phyloP scores from a whole-genome alignment of 2,888 invertebrate genomes.

The Scotopteryx bipunctaria region DNA sequence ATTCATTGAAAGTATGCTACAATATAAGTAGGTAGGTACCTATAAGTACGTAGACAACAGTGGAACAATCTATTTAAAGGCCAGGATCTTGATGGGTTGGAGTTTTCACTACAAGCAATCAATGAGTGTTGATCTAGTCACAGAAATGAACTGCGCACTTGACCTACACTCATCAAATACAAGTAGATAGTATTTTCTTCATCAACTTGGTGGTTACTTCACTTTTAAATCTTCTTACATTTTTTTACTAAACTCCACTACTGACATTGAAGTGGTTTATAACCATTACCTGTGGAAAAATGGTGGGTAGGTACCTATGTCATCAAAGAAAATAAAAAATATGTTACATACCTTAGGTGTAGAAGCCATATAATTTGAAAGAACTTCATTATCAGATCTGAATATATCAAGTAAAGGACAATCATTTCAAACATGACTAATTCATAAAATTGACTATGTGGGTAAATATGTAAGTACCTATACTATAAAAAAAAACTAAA shows the following conservation, averaged over 20 bases:
- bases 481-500: not conserved
- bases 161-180: conserved; percentile 87
- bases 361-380: conserved; percentile 71
- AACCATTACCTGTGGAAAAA: too few species aligned
- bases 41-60: too few species aligned
- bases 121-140: conserved; percentile 97
- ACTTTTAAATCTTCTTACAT: too few species aligned
- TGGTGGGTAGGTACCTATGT: conserved; percentile 1
- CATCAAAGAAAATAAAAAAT: not conserved
- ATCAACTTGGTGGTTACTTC: conserved; percentile 15
- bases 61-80: not conserved
- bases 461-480: not conserved
- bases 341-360: conserved; percentile 65
- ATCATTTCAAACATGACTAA: not conserved
- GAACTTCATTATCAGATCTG: conserved; percentile 73
- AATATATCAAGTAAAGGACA: conserved; percentile 32
- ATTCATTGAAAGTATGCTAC: too few species aligned
- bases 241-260: too few species aligned
- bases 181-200: conserved; percentile 42
- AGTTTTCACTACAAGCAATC: conserved; percentile 73
- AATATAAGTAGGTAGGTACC: too few species aligned
- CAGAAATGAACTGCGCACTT: conserved; percentile 86
- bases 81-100: conserved; percentile 1
- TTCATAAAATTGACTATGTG: not conserved
- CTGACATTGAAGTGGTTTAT: too few species aligned